Conservation (phyloP, 1,140 invertebrate genomes). For the Pentalonia nigronervosa region DNA sequence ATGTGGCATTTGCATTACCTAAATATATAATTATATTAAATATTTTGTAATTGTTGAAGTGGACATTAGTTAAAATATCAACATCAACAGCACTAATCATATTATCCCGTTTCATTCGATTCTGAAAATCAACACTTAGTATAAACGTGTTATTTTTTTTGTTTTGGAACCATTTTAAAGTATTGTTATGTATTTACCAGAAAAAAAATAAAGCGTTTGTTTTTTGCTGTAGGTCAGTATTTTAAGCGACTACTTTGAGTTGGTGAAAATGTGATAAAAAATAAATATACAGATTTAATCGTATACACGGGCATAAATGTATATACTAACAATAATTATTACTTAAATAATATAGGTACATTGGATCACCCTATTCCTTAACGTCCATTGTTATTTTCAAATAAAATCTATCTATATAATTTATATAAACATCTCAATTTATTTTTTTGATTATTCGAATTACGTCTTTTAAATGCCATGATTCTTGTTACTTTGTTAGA, state of each 20-base stretch:
- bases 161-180: not conserved
- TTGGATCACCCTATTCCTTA: not conserved
- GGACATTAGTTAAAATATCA: not conserved
- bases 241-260: not conserved
- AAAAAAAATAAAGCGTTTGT: not conserved
- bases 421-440: not conserved
- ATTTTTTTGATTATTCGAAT: not conserved
- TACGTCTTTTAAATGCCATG: not conserved
- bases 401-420: not conserved
- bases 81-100: not conserved
- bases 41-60: not conserved
- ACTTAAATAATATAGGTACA: not conserved
- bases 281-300: not conserved
- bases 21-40: not conserved
- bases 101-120: not conserved
- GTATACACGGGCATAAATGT: not conserved
- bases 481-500: not conserved
- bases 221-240: not conserved
- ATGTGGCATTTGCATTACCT: not conserved
- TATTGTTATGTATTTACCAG: not conserved
- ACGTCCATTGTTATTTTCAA: not conserved
- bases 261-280: not conserved
- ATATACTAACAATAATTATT: not conserved
- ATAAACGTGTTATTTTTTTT: not conserved
- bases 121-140: not conserved